Evolutionary conservation across 2,113 vertebrate species (phyloP).

Genomic region (Puma concolor): DNA sequence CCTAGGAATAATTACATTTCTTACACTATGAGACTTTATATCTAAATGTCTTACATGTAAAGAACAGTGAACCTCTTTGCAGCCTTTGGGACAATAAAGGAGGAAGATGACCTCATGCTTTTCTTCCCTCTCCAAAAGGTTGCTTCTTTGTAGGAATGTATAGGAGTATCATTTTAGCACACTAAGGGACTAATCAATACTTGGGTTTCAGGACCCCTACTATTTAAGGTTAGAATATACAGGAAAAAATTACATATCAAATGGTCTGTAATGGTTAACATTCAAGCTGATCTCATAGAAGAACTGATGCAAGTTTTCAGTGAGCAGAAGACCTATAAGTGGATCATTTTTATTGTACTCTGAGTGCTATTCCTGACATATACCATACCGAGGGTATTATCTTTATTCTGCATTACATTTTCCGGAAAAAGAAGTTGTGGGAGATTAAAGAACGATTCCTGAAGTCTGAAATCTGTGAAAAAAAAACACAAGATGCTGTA

Average conservation of each 20-base stretch:
- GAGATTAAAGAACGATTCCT: constrained; percentile 81
- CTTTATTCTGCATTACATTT: constrained; percentile 82
- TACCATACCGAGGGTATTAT: constrained; percentile 80
- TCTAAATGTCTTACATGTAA: constrained; percentile 13
- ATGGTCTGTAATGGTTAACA: constrained; percentile 13
- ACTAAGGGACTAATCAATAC: neutral
- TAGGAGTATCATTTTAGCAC: neutral
- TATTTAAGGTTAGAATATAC: constrained; percentile 57
- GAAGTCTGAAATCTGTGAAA: constrained; percentile 82
- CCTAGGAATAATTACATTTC: neutral
- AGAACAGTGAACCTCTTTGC: neutral
- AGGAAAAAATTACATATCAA: constrained; percentile 31
- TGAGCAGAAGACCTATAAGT: constrained; percentile 30
- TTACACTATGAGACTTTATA: neutral
- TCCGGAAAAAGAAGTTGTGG: constrained; percentile 82
- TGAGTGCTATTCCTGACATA: constrained; percentile 75
- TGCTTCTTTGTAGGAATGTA: neutral
- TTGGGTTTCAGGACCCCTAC: neutral
- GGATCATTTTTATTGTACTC: constrained; percentile 38
- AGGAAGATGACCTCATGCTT: neutral
- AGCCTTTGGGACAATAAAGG: neutral
- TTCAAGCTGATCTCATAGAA: constrained; percentile 32
- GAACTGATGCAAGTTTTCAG: neutral
- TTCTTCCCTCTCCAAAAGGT: neutral
- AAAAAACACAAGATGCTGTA: constrained; percentile 75